Evolutionary conservation across 2,797 vertebrate genomes (phyloP).

Genomic region (Gambusia yucatana): DNA sequence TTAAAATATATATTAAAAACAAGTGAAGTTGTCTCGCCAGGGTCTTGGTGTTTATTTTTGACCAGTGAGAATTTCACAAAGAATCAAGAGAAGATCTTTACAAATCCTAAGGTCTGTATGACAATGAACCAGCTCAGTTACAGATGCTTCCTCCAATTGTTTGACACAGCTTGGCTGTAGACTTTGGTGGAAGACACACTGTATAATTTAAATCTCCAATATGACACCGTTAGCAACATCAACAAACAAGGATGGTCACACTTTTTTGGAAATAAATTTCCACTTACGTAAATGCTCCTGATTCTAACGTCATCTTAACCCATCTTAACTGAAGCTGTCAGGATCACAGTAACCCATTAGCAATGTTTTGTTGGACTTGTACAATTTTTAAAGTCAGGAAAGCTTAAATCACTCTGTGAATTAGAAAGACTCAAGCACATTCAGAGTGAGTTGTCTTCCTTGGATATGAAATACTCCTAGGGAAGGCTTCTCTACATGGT

Average conservation of each 20-base stretch:
- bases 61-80: neutral
- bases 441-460: conserved; percentile 4
- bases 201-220: neutral
- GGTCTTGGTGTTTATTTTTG: neutral
- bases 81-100: neutral
- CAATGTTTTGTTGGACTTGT: neutral
- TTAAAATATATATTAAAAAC: neutral
- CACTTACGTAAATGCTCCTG: neutral
- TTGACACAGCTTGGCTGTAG: neutral
- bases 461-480: conserved; percentile 19
- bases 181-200: neutral
- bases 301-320: neutral
- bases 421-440: neutral
- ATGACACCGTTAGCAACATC: neutral
- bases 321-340: neutral
- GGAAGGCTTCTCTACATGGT: conserved; percentile 31
- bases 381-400: neutral
- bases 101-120: neutral
- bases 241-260: neutral
- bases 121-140: neutral
- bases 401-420: neutral
- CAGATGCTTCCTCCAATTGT: conserved; percentile 8
- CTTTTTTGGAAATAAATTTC: neutral
- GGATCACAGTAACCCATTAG: neutral
- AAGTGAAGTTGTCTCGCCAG: neutral